Evolutionary conservation across 2,113 vertebrate species (phyloP).

Genomic region (Ovis aries): ARS-UI_Ramb_v3.0 NC_056054.1:254375001-254375500

Average conservation of each 20-base stretch:
- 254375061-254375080: background rate
- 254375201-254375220: background rate
- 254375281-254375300: background rate
- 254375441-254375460: background rate
- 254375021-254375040: background rate
- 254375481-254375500: background rate
- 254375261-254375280: background rate
- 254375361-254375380: background rate
- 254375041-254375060: background rate
- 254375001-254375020: background rate
- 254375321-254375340: background rate
- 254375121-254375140: constrained; percentile 16
- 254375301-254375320: background rate
- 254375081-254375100: background rate
- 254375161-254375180: background rate
- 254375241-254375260: background rate
- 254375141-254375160: constrained; percentile 1
- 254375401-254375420: background rate
- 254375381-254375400: background rate
- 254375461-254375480: background rate
- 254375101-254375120: constrained; percentile 9
- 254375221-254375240: background rate
- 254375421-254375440: background rate
- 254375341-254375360: background rate
- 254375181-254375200: background rate